Percentiles rank a stretch among this genome's conserved stretches.
These are phyloP conservation scores for Zelleria hepariella DNA, from an alignment of 2,888 invertebrate species.

Conservation along the genomic window DNA sequence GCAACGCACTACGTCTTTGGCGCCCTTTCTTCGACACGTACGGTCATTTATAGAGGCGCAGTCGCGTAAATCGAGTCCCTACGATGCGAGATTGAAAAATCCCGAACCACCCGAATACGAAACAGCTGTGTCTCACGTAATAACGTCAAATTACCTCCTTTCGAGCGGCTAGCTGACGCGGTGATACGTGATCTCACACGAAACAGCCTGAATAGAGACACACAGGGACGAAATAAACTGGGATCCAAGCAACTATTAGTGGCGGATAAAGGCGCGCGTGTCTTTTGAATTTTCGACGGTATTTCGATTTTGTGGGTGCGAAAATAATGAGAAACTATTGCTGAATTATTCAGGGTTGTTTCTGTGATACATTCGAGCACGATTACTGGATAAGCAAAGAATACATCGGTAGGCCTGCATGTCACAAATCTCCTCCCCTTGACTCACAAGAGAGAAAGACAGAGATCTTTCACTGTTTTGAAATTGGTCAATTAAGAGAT, in stretches of 20 bases:
- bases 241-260: not conserved
- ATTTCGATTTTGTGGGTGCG: not conserved
- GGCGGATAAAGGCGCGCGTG: not conserved
- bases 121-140: constrained; percentile 48
- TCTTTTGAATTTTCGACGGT: not conserved
- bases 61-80: constrained; percentile 12
- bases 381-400: too few species aligned
- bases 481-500: too few species aligned
- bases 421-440: too few species aligned
- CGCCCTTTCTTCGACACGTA: constrained; percentile 7
- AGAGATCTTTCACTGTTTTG: too few species aligned
- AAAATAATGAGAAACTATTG: not conserved
- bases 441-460: too few species aligned
- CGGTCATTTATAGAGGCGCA: constrained; percentile 10
- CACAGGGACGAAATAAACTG: not conserved
- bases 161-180: constrained; percentile 24
- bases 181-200: constrained; percentile 40
- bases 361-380: too few species aligned
- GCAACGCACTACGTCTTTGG: not conserved
- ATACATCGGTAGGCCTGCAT: too few species aligned
- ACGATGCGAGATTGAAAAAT: constrained; percentile 45
- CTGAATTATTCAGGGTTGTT: not conserved
- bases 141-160: constrained; percentile 45
- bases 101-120: constrained; percentile 18
- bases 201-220: not conserved